Base-by-base conservation (phyloP, 2,888 invertebrate genomes). In the Anticlea derivata region DNA sequence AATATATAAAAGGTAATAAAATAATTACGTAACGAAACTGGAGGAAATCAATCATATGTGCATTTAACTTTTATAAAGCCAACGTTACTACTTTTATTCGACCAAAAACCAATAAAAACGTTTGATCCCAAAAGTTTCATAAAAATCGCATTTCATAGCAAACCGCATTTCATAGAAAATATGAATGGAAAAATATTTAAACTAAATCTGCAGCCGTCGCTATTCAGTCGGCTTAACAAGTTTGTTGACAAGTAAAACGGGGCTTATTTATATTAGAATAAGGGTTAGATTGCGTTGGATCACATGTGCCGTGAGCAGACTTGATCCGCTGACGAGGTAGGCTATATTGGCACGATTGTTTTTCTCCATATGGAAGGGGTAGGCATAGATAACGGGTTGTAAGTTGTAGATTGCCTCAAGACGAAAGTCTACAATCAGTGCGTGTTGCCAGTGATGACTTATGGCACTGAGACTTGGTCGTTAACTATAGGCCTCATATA, bases 261-360 rank as follows among this genome's bases (percentile, higher is more conserved):
- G 37, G 27, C 50, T 39, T 50, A 44, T 5, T 0, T 0, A 0
- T 10, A 8, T 38, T 7, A 10, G 23, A n/a, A 26, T 44, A 44
- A 12, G 23, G 39, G 35, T 33, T 23, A 29, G 35, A 27, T 35
- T 41, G 27, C 27, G n/a, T 12, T 35, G 27, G 43, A 38, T 31
- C 7, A 8, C 27, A 23, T 26, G 13, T 22, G 40, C 33, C 24
- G 22, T 33, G 27, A 20, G 12, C 34, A 3, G 5, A 30, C 30
- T 10, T 45, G 20, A 34, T 35, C 33, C 29, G 46, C 46, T 51
- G 51, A 46, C 51, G 41, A 24, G 35, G 35, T 35, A 48, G 13
- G 12, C 51, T 23, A 34, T 39, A 50, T 50, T 41, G 46, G 46
- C 51, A 22, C 7, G 12, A 44, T 51, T 46, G 34, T 46, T 46